Evolutionary conservation across 2,888 invertebrate species (phyloP), one percentile per base, ranked within the genome.

Genomic region (Tortrix viridana): DNA sequence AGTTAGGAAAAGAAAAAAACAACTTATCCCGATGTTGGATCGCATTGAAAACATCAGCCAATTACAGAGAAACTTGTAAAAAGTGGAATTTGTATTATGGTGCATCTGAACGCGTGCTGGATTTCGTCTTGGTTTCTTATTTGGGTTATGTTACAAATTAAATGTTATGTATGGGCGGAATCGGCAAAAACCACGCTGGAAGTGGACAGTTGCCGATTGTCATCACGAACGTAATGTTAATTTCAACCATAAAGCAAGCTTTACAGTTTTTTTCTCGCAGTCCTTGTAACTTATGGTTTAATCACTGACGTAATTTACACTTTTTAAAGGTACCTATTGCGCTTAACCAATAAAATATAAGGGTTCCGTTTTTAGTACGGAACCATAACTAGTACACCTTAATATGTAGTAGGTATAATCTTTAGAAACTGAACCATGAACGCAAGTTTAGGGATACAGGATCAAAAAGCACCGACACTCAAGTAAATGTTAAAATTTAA

Each of bases 41-140:
- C 49, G 49, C 22, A 50, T 61, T 55, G 49, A 49, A 56, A 61
- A 61, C 55, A 56, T 44, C 49, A 56, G 55, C 61, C 61, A 61
- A 61, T 56, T 61, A 56, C 55, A 61, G 61, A 26, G 37, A 32
- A 55, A 44, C 43, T 44, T 44, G 54, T 55, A 62, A 62, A 56
- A 56, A 56, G 56, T 16, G 44, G 56, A 56, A 62, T 62, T 44
- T 56, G 37, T 56, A 56, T 56, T 56, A 56, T 50, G 56, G 56
- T 44, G 50, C 55, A 38, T 47, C 47, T 26, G 56, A 18, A 46
- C 44, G 61, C 50, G 61, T 56, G 61, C 61, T 44, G 61, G 56
- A 56, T 37, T 56, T 56, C 38, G 50, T 37, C 50, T n/a, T 44
- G 44, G 19, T 44, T 56, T 46, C 56, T 37, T 56, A 38, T 62